A percentile compares a stretch with the other conserved stretches of the same genome.
These are phyloP conservation scores for Eupeodes corollae DNA, from an alignment of 1,140 invertebrate species.

Conservation along the genomic window DNA sequence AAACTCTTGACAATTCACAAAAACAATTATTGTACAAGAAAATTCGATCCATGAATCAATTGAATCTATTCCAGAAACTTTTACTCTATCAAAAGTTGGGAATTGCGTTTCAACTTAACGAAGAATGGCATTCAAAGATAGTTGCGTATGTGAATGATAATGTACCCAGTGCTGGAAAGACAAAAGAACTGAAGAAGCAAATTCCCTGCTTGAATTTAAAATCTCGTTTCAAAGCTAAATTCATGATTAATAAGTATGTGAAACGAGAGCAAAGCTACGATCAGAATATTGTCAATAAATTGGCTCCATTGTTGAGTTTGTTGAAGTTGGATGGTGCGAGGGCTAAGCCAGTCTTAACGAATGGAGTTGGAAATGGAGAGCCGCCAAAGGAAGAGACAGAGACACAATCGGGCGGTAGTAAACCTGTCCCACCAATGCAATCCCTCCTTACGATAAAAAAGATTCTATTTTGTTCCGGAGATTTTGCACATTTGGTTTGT, in stretches of 20 bases:
- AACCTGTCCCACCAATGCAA: slow-evolving; percentile 9
- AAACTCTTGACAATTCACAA: slow-evolving; percentile 1
- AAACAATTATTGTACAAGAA: slow-evolving; percentile 13
- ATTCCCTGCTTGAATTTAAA: slow-evolving; percentile 11
- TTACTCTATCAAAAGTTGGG: slow-evolving; percentile 25
- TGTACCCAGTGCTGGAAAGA: background rate
- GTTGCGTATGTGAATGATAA: slow-evolving; percentile 8
- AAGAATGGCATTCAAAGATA: slow-evolving; percentile 7
- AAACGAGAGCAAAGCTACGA: slow-evolving; percentile 13
- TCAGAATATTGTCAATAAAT: slow-evolving; percentile 12
- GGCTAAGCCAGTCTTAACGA: slow-evolving; percentile 5
- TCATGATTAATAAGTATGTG: slow-evolving; percentile 13
- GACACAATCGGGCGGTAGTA: background rate
- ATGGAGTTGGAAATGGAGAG: background rate
- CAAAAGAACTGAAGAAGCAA: slow-evolving; percentile 8
- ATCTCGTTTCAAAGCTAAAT: slow-evolving; percentile 29
- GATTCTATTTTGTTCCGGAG: slow-evolving; percentile 50
- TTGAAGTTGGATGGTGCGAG: slow-evolving; percentile 12
- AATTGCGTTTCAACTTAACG: slow-evolving; percentile 15
- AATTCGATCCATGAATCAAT: slow-evolving; percentile 28
- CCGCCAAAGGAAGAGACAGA: slow-evolving; percentile 4
- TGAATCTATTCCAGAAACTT: slow-evolving; percentile 27
- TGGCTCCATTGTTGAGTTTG: slow-evolving; percentile 20
- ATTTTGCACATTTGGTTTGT: slow-evolving; percentile 47
- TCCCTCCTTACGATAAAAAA: slow-evolving; percentile 32